phyloP scores from a whole-genome alignment of 2,797 vertebrate species.

The Coregonus ussuriensis region DNA sequence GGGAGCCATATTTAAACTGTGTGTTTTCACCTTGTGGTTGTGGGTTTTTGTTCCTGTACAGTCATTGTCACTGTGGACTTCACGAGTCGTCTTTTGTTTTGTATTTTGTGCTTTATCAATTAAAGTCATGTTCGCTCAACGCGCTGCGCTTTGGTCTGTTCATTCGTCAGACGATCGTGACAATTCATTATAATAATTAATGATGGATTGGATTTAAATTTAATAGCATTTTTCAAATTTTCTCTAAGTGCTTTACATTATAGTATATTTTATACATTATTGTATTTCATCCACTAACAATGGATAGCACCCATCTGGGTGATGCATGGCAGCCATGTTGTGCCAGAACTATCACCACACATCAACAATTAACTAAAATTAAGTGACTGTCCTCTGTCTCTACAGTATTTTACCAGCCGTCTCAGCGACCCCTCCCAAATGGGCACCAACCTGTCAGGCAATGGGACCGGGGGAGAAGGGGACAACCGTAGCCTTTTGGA shows the following conservation, averaged over 20 bases:
- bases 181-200: background rate
- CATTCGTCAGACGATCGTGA: no score
- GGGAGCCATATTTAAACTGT: no score
- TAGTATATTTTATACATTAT: background rate
- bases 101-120: no score
- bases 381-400: background rate
- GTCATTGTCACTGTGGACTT: no score
- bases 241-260: no score
- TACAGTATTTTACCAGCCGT: slow-evolving; percentile 71
- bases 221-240: background rate
- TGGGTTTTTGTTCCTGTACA: no score
- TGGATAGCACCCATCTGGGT: background rate
- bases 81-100: no score
- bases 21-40: no score
- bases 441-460: slow-evolving; percentile 1
- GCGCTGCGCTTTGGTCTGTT: no score
- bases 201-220: background rate
- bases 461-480: background rate
- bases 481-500: slow-evolving; percentile 36
- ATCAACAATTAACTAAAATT: background rate
- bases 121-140: no score
- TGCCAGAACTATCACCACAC: background rate
- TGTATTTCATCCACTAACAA: background rate
- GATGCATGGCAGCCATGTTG: background rate
- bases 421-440: slow-evolving; percentile 29